Evolutionary conservation across 2,888 invertebrate species (phyloP), one percentile per base, ranked within the genome.

Genomic region (Anthophora plumipes): DNA sequence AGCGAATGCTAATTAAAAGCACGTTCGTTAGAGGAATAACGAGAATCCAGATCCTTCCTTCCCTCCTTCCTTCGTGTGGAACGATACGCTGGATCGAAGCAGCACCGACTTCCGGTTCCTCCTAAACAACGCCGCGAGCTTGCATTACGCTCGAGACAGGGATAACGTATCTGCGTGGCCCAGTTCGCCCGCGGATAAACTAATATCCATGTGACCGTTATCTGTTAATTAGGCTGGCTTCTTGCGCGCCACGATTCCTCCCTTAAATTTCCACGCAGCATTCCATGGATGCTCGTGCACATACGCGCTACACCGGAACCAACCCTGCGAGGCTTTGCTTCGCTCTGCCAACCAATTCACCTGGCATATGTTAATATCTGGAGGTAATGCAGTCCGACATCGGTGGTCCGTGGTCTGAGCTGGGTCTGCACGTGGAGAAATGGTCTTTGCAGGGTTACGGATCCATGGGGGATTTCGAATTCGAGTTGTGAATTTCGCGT

Each of bases 151-250:
- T 43, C 17, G 43, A 46, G 46, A 67, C 69, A 59, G 48, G 60
- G 76, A 57, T 77, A 80, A 84, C 71, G 68, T 67, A 86, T 77
- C 73, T 64, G 25, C 59, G 67, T 61, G 54, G 20, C 48, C 50
- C 55, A 46, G 22, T 61, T 75, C 17, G 60, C 71, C 66, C 54
- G 59, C 73, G 77, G 75, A 76, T 86, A 84, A 84, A 80, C 77
- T 82, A 72, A 85, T 76, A 80, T 74, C 60, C 71, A 57, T 52
- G 37, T 78, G 74, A 79, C 81, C 85, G 81, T 85, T 85, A 88
- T 85, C 88, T 75, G 83, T 87, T 88, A 87, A 88, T 88, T 87
- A 85, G 77, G 78, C 52, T 12, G 52, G 79, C 75, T 87, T 85
- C 84, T 88, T 88, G 85, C 69, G 46, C 54, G 70, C 66, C 46